Base-by-base conservation (phyloP, 2,888 invertebrate species). In the Erebia ligea region DNA sequence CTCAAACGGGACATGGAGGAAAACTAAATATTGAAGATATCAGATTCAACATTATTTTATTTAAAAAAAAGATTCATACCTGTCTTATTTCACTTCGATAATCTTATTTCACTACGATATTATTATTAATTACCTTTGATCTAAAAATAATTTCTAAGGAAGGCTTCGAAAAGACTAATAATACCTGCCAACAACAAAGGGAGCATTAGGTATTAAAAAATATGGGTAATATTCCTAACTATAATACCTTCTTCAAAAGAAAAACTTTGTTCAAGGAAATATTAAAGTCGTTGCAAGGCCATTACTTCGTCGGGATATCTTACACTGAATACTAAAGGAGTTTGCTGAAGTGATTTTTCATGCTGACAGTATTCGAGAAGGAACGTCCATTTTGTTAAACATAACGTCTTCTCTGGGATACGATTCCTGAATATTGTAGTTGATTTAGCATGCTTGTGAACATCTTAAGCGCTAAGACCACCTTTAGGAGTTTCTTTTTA, bases 231-330 rank as follows among this genome's bases (percentile, higher is more conserved):
- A n/a, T n/a, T n/a, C n/a, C n/a, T n/a, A n/a, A n/a, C n/a, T n/a
- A n/a, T n/a, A n/a, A n/a, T n/a, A n/a, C n/a, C n/a, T n/a, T n/a
- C n/a, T n/a, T n/a, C n/a, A n/a, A 40, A 17, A 45, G 45, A 19
- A 21, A 61, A 61, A 61, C 17, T 45, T 61, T 40, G 42, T 40
- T 45, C 5, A 10, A 19, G 6, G 21, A 61, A 19, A 61, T 45
- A 45, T 45, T 19, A 45, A 19, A 59, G 34, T n/a, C 58, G 40
- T 59, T 40, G 59, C 2, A 15, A 61, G 13, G 45, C 61, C 19
- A 61, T 61, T 61, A 45, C 45, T 45, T 11, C 42, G 45, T 11
- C 61, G 42, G 59, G 61, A 45, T 61, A 61, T 61, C 61, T 61
- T 11, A 45, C 42, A 42, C 13, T 19, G 61, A 61, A 61, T 61